phyloP scores from a whole-genome alignment of 2,797 vertebrate genomes.

The Catostomus latipinnis region DNA sequence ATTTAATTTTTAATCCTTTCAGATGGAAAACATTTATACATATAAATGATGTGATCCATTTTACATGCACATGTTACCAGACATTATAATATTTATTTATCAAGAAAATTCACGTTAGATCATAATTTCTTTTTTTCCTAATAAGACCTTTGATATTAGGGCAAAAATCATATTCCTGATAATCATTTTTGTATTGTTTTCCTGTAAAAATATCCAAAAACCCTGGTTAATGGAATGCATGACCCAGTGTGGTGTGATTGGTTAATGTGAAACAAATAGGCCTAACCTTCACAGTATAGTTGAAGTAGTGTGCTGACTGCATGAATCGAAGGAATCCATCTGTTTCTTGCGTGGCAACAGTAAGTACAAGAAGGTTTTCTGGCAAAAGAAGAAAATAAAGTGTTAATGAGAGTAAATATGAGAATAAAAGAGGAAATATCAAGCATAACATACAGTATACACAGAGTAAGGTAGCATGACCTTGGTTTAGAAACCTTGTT shows the following conservation, averaged over 20 bases:
- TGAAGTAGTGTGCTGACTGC: constrained; percentile 91
- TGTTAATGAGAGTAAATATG: constrained; percentile 5
- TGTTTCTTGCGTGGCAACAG: constrained; percentile 91
- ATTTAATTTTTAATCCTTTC: too few relatives aligned
- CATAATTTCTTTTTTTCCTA: too few relatives aligned
- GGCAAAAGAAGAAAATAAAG: constrained; percentile 39
- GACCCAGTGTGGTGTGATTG: background rate
- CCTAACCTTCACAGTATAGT: constrained; percentile 94
- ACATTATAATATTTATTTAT: too few relatives aligned
- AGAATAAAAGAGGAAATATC: constrained; percentile 22
- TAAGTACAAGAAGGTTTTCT: constrained; percentile 93
- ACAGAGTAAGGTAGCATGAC: background rate
- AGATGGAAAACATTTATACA: too few relatives aligned
- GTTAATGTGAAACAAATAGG: background rate
- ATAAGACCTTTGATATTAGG: too few relatives aligned
- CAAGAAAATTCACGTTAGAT: too few relatives aligned
- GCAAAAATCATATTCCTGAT: too few relatives aligned
- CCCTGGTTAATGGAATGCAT: background rate
- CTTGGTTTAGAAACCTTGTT: constrained; percentile 11
- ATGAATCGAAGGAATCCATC: constrained; percentile 95
- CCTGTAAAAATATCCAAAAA: background rate
- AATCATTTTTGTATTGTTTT: too few relatives aligned
- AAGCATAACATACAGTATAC: constrained; percentile 6
- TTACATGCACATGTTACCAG: too few relatives aligned
- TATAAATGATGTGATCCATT: too few relatives aligned